Percentiles rank a stretch among this genome's conserved stretches.
phyloP scores from a whole-genome alignment of 2,113 vertebrate species.

The Megaceryle maxima region DNA sequence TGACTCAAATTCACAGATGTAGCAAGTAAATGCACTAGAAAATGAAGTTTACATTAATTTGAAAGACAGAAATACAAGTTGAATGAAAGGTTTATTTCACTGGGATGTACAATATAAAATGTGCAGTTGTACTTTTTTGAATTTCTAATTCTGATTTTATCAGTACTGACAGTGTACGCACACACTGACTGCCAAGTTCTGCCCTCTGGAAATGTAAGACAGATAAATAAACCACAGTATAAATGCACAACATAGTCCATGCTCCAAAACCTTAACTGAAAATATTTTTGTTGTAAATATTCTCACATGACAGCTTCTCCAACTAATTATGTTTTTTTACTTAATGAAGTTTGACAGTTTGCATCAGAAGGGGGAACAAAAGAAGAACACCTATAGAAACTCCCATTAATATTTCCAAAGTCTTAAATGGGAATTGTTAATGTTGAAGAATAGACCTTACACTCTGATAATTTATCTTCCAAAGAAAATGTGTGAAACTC shows the following conservation, averaged over 20 bases:
- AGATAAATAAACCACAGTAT: background rate
- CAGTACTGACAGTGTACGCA: background rate
- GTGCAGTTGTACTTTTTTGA: background rate
- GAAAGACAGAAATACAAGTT: background rate
- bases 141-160: background rate
- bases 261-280: background rate
- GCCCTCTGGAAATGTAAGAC: background rate
- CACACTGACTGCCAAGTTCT: background rate
- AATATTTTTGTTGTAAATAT: background rate
- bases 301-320: background rate
- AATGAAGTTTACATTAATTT: background rate
- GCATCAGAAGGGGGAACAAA: background rate
- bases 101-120: background rate
- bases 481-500: background rate
- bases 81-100: background rate
- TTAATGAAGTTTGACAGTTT: slow-evolving; percentile 29
- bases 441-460: background rate
- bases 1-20: background rate
- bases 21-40: background rate
- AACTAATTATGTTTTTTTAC: background rate
- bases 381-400: background rate
- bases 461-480: background rate
- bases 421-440: background rate
- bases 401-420: background rate
- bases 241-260: background rate